Percentiles rank a stretch among this genome's conserved stretches.
Evolutionary conservation across 2,888 invertebrate species (phyloP).

Genomic region (Lobophora halterata): DNA sequence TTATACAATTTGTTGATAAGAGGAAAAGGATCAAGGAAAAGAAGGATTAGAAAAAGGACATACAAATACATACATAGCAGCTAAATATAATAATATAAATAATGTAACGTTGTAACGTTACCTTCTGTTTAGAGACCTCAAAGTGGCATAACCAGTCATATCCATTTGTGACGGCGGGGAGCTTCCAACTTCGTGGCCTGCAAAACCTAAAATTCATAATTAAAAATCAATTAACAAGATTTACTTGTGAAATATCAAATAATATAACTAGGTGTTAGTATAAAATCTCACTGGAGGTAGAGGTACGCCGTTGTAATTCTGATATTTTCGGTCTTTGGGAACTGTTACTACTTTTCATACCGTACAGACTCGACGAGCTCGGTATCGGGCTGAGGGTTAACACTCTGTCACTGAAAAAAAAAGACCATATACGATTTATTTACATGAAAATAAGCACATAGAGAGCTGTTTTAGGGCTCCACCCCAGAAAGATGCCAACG

Average conservation of each 20-base stretch:
- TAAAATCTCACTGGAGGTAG: slow-evolving; percentile 75
- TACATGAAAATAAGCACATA: neutral
- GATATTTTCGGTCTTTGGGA: slow-evolving; percentile 68
- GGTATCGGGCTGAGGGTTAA: slow-evolving; percentile 93
- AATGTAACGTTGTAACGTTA: slow-evolving; percentile 35
- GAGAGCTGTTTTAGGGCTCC: neutral
- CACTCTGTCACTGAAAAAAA: slow-evolving; percentile 82
- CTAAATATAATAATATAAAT: neutral
- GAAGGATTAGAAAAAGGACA: no score
- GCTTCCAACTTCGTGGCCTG: slow-evolving; percentile 77
- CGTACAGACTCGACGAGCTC: slow-evolving; percentile 87
- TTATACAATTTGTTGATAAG: no score
- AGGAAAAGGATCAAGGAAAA: no score
- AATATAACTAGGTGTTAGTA: slow-evolving; percentile 21
- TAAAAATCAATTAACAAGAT: slow-evolving; percentile 9
- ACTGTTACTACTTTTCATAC: slow-evolving; percentile 67
- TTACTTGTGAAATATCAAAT: neutral
- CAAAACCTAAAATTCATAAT: slow-evolving; percentile 56
- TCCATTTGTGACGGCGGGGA: slow-evolving; percentile 86
- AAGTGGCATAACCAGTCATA: slow-evolving; percentile 87
- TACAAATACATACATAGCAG: slow-evolving; percentile 1
- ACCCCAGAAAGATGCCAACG: no score
- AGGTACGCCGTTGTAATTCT: slow-evolving; percentile 76
- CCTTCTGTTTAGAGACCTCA: slow-evolving; percentile 85
- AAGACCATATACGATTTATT: slow-evolving; percentile 1